Conservation (phyloP, 1,140 invertebrate genomes). For the Neodiprion virginianus region DNA sequence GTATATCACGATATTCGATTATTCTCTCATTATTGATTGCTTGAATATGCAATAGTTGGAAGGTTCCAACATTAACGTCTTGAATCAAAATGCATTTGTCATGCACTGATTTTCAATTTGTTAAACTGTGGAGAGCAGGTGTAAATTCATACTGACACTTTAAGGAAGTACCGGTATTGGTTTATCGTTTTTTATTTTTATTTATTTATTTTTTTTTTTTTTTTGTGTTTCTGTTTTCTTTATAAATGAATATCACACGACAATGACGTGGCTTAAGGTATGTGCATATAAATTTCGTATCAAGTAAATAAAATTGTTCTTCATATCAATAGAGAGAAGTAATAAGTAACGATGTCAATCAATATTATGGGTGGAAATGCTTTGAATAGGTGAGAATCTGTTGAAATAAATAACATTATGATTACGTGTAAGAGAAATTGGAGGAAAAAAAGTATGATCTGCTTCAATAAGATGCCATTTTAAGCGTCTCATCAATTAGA, state of each 20-base stretch:
- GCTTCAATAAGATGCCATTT: slow-evolving; percentile 19
- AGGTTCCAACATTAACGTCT: too few relatives aligned
- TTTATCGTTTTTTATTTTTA: not conserved
- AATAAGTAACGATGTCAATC: not conserved
- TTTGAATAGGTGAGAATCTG: too few relatives aligned
- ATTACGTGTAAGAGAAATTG: not conserved
- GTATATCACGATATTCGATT: too few relatives aligned
- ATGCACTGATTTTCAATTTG: too few relatives aligned
- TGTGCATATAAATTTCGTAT: too few relatives aligned
- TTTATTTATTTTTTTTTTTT: not conserved
- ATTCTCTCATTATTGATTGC: too few relatives aligned
- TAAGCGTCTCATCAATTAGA: not conserved
- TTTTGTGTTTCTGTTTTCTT: not conserved
- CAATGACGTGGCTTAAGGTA: not conserved
- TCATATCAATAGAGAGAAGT: slow-evolving; percentile 15
- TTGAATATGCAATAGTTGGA: too few relatives aligned
- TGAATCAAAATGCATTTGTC: too few relatives aligned
- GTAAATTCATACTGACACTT: too few relatives aligned
- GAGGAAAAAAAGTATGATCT: not conserved
- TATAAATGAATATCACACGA: not conserved
- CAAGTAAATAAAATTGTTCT: slow-evolving; percentile 24
- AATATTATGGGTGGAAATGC: too few relatives aligned
- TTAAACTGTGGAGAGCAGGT: too few relatives aligned
- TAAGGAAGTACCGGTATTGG: not conserved
- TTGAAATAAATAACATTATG: too few relatives aligned